Percentiles rank a stretch among this genome's conserved stretches.
Evolutionary conservation across 1,140 invertebrate genomes (phyloP).

Genomic region (Aphelinus certus): DNA sequence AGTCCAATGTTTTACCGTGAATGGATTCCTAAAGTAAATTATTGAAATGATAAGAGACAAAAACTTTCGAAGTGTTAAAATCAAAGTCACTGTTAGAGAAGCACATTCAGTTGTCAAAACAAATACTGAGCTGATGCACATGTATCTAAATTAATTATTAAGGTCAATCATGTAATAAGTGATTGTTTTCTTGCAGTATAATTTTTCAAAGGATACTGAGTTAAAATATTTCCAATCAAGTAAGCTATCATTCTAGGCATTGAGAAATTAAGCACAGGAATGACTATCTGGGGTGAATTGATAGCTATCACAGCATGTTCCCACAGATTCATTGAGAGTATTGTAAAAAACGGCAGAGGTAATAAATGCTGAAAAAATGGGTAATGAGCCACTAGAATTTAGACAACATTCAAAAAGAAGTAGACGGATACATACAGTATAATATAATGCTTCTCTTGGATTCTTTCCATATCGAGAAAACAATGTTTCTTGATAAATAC

Average conservation of each 20-base stretch:
- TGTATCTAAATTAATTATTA: conserved; percentile 67
- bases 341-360: conserved; percentile 85
- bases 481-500: conserved; percentile 94
- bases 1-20: conserved; percentile 92
- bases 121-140: conserved; percentile 96
- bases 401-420: conserved; percentile 2
- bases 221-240: conserved; percentile 86
- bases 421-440: conserved; percentile 71
- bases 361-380: conserved; percentile 77
- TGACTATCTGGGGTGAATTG: conserved; percentile 65
- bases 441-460: conserved; percentile 94
- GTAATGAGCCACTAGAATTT: background rate
- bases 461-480: conserved; percentile 91
- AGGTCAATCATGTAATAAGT: conserved; percentile 26
- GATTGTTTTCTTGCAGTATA: background rate
- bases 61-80: conserved; percentile 96
- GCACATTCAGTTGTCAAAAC: conserved; percentile 92
- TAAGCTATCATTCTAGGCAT: conserved; percentile 83
- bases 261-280: conserved; percentile 64
- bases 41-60: conserved; percentile 95
- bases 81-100: conserved; percentile 93
- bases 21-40: conserved; percentile 93
- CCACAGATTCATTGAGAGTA: conserved; percentile 79
- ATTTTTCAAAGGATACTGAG: conserved; percentile 79
- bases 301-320: conserved; percentile 74